Conservation (phyloP, 1,140 invertebrate species). For the Cyclargus thomasi region DNA sequence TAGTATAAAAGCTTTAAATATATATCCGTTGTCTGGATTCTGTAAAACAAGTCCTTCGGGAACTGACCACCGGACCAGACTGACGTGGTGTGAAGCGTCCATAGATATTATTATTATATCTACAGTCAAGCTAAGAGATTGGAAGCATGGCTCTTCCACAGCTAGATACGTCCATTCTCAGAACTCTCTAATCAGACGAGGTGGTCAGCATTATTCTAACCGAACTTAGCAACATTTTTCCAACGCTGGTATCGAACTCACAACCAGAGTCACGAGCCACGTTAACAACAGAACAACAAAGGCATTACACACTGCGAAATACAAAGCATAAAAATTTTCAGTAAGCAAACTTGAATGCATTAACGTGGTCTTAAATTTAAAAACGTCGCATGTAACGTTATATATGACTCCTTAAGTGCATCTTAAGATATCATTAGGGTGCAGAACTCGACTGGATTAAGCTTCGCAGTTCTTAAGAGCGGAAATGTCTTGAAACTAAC, state of each 20-base stretch:
- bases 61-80: no score
- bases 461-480: constrained; percentile 32
- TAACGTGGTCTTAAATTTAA: constrained; percentile 72
- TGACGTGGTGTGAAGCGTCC: no score
- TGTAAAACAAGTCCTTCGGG: no score
- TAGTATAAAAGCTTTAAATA: no score
- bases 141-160: no score
- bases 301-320: constrained; percentile 44
- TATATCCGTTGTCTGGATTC: no score
- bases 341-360: constrained; percentile 67
- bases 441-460: constrained; percentile 56
- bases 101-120: no score
- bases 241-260: not conserved
- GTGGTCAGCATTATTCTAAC: no score
- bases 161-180: no score
- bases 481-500: constrained; percentile 19
- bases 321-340: constrained; percentile 72
- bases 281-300: not conserved
- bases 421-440: constrained; percentile 70
- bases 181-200: no score
- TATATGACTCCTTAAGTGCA: constrained; percentile 69
- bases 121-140: no score
- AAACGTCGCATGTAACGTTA: constrained; percentile 71
- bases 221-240: not conserved
- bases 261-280: not conserved